Evolutionary conservation across 2,797 vertebrate species (phyloP).

Genomic region (Mycteria americana): DNA sequence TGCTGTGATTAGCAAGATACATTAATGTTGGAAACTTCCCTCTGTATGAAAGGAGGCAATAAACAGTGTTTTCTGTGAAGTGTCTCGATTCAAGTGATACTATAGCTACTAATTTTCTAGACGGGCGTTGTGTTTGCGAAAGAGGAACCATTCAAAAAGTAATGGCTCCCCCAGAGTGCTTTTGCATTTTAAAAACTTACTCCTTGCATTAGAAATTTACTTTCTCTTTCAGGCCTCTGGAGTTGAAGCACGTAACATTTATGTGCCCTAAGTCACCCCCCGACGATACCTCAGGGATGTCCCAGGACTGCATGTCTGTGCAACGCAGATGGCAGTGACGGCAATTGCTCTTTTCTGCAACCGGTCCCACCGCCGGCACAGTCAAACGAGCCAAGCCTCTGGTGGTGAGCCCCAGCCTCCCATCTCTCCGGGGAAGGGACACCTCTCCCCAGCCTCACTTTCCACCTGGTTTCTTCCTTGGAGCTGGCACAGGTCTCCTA

Average conservation of each 20-base stretch:
- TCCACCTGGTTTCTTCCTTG: neutral
- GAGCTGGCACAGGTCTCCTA: neutral
- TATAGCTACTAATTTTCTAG: neutral
- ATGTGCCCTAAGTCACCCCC: neutral
- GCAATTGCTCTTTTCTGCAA: neutral
- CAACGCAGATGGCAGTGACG: neutral
- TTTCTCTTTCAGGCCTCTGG: neutral
- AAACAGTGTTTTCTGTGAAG: neutral
- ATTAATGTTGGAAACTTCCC: neutral
- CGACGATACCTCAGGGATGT: accelerated
- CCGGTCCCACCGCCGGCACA: neutral
- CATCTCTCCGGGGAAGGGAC: neutral
- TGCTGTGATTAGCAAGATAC: neutral
- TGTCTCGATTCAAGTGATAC: neutral
- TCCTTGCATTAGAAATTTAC: neutral
- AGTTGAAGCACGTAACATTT: neutral
- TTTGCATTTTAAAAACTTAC: neutral
- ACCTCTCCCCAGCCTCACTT: neutral
- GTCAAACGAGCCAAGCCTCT: neutral
- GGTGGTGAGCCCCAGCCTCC: neutral
- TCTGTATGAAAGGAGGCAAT: neutral
- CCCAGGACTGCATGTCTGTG: accelerated
- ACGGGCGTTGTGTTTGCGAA: neutral
- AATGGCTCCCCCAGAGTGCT: neutral
- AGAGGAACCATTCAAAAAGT: neutral